phyloP scores from a whole-genome alignment of 2,888 invertebrate genomes.

The Spisula subtruncata region DNA sequence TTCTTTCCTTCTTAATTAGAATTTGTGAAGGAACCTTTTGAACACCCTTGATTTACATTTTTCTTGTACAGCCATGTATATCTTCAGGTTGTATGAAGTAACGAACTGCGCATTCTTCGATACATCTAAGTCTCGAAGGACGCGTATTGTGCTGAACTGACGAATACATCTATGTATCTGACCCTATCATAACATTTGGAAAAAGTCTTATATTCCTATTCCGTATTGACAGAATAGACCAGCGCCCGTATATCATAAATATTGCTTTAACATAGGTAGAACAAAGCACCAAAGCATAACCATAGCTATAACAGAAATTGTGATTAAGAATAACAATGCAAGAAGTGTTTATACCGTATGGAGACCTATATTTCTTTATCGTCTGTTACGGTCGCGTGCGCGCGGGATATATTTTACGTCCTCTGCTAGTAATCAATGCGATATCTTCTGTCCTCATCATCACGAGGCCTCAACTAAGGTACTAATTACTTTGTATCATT shows the following conservation, averaged over 20 bases:
- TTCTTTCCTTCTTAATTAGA: no score
- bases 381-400: conserved; percentile 43
- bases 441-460: conserved; percentile 30
- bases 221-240: not conserved
- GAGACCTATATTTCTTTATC: conserved; percentile 45
- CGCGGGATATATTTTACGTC: conserved; percentile 47
- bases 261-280: not conserved
- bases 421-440: conserved; percentile 33
- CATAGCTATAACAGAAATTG: conserved; percentile 15
- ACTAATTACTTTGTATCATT: conserved; percentile 45
- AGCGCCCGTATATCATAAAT: not conserved
- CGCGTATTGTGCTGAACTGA: no score
- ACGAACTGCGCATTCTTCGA: no score
- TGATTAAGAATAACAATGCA: conserved; percentile 31
- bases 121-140: no score
- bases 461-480: conserved; percentile 25
- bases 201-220: no score
- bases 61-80: no score
- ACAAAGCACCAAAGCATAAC: not conserved
- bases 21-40: no score
- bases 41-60: no score
- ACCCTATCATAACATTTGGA: no score
- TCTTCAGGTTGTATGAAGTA: no score
- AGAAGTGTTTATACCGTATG: conserved; percentile 23
- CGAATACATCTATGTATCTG: no score